These are phyloP conservation scores for Platygyra sinensis DNA, from an alignment of 64 coral and sea anemone species.

Conservation along the genomic window DNA sequence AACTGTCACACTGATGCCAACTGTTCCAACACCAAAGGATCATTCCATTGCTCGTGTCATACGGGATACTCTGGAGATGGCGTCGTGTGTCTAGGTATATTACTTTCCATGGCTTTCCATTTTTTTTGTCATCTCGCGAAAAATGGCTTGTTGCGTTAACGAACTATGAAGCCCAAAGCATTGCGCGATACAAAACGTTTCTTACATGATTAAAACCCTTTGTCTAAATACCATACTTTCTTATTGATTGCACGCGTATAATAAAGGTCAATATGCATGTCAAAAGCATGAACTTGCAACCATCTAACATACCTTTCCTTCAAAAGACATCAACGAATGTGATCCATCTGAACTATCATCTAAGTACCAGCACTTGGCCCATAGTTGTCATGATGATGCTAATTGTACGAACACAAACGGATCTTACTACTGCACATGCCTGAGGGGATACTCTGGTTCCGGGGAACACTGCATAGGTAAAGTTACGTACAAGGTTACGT, in stretches of 20 bases:
- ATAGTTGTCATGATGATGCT: constrained; percentile 46
- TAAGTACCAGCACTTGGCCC: constrained; percentile 30
- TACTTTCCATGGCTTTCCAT: background rate
- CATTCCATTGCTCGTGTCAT: constrained; percentile 67
- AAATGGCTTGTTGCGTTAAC: no score
- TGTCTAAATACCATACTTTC: no score
- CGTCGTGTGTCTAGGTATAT: constrained; percentile 54
- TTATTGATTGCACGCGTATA: background rate
- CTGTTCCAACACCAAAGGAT: constrained; percentile 76
- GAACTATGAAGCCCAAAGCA: background rate
- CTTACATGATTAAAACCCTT: no score
- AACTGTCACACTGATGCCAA: constrained; percentile 73
- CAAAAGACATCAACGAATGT: constrained; percentile 60
- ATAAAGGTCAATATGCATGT: background rate
- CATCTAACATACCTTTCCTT: background rate
- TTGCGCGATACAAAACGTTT: no score
- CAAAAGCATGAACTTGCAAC: background rate
- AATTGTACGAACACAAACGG: constrained; percentile 57
- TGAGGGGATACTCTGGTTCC: background rate
- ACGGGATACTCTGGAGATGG: constrained; percentile 85
- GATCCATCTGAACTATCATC: constrained; percentile 5
- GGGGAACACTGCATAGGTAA: constrained; percentile 30
- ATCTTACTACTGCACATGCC: constrained; percentile 56
- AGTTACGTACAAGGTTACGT: no score
- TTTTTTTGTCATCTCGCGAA: background rate